Evolutionary conservation across 2,888 invertebrate species (phyloP), one percentile per base, ranked within the genome.

Genomic region (Ephialtes manifestator): DNA sequence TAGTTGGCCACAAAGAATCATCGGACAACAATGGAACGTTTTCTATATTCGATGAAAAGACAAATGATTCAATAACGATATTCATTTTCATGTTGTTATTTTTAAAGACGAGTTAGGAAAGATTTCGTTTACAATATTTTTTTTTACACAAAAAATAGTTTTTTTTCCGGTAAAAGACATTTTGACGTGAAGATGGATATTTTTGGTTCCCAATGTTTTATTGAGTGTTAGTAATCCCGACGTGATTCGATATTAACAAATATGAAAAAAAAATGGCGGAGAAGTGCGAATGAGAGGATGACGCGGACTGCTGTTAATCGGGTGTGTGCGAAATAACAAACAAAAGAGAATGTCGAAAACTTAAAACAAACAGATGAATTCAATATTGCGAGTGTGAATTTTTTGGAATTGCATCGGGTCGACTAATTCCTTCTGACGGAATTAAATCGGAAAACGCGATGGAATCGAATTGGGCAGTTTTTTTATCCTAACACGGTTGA

Each of bases 341-440:
- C 91, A 90, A 90, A 89, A 89, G 86, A 86, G 84, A 85, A 60
- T 82, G 90, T 51, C 18, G 60, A 68, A 89, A 90, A 91, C 88
- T 90, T 90, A 88, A 91, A 90, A 90, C 91, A 91, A 91, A 91
- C 90, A 89, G 84, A 87, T 88, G 87, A 89, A 91, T 91, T 90
- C 90, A 89, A 91, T 90, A 89, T 89, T 84, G 87, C 24, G 58
- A 75, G 63, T 75, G 82, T 82, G 74, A 82, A 77, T 86, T 83
- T 86, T 84, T 84, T 60, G n/a, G 13, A 60, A 81, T 68, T 51
- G 39, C 55, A 18, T 28, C 55, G 24, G 39, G 24, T 43, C n/a
- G 46, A 43, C 60, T 5, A 35, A 18, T 31, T 5, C 13, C 81
- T 72, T 65, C 71, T 55, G 71, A 15, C 48, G 81, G 85, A 87